Base-by-base conservation (phyloP, 37 sponge, comb jelly and placozoan species). In the Agelas oroides region DNA sequence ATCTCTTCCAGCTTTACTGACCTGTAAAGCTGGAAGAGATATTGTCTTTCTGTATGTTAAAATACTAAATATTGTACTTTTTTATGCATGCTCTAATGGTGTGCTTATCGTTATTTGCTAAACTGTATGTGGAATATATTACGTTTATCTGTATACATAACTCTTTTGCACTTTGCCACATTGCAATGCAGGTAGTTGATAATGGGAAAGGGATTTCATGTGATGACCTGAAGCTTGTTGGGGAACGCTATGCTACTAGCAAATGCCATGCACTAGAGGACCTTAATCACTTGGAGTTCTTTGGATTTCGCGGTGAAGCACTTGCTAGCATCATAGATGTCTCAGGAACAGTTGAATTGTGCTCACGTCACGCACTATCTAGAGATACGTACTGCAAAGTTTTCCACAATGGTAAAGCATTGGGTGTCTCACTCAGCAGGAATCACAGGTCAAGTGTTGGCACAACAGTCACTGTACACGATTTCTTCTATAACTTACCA, bases 221-320 rank as follows among this genome's bases (percentile, higher is more conserved):
- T 20, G 70, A 86, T 8, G 82, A 89, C 36, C 33, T 94, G n/a
- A 66, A 72, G 5, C 46, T 87, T 23, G n/a, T 94, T 59, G 91
- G 91, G 1, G 80, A 84, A 25, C 79, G 84, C 58, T 78, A 91
- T 56, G 67, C 57, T 12, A 90, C 91, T 0, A 93, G 94, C 74
- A 93, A 93, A 59, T 80, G 78, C 41, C 83, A 77, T 38, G 46
- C 77, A 53, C 54, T 80, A 20, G 19, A 65, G 17, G 83, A 93
- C 77, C 59, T 88, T 54, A 56, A 78, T 2, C 28, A 64, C 40
- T 54, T 82, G 11, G 37, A 60, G 24, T 63, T 65, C 58, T 64
- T 81, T 28, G 94, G 94, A 20, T 89, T 66, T 62, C 67, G 82
- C 37, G 94, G 94, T 60, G 94, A 89, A 53, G 94, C 94, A 18